phyloP scores from a whole-genome alignment of 2,888 invertebrate genomes.

The Cyclophora albipunctata region DNA sequence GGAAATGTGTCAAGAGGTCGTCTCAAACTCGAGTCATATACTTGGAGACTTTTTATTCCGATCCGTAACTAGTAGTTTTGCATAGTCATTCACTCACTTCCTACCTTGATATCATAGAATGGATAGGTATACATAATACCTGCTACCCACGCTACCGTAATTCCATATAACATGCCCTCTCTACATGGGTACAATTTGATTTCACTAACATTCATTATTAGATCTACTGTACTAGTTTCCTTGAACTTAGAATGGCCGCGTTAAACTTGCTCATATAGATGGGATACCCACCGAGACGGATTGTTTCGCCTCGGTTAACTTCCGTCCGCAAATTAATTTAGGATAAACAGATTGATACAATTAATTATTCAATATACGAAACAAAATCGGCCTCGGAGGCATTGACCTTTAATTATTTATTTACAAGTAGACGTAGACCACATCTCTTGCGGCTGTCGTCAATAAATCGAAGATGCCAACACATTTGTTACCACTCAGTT shows the following conservation, averaged over 20 bases:
- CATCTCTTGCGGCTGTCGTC: conserved; percentile 20
- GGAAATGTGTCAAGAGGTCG: conserved; percentile 51
- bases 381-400: not conserved
- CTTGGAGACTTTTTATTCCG: conserved; percentile 19
- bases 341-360: conserved; percentile 18
- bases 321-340: conserved; percentile 27
- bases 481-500: conserved; percentile 23
- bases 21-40: conserved; percentile 30
- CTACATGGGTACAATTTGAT: conserved; percentile 7
- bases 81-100: conserved; percentile 41
- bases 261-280: conserved; percentile 24
- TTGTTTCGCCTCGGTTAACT: conserved; percentile 30
- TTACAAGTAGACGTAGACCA: conserved; percentile 15
- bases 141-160: conserved; percentile 3
- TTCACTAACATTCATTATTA: conserved; percentile 26
- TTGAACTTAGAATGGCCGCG: conserved; percentile 27
- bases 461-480: conserved; percentile 31
- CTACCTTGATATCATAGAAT: conserved; percentile 12
- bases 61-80: conserved; percentile 9
- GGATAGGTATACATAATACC: no score
- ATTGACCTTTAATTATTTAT: conserved; percentile 20
- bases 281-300: conserved; percentile 25
- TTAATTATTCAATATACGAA: not conserved
- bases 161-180: conserved; percentile 15
- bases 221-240: conserved; percentile 31